Base-by-base conservation (phyloP, 2,888 invertebrate genomes). In the Eudasyphora cyanicolor region DNA sequence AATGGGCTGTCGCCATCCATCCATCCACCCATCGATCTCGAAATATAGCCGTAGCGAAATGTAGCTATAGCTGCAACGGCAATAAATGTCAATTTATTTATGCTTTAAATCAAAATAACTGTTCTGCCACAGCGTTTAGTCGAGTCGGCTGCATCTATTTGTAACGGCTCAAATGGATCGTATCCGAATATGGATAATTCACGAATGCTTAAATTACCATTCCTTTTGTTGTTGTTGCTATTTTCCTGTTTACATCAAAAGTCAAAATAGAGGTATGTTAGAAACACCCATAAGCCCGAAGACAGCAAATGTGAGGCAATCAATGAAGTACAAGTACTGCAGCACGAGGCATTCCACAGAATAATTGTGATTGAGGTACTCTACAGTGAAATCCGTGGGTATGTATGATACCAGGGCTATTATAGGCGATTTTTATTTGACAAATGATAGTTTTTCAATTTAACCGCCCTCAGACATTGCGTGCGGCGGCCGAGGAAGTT, bases 241-340 rank as follows among this genome's bases (percentile, higher is more conserved):
- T 62, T 27, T 62, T 62, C 19, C 27, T 62, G n/a, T 29, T 60
- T 12, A 24, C 27, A 62, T 32, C 21, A 54, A 21, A 54, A 54
- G 45, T 21, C 7, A 2, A n/a, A 54, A 17, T 19, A 32, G 29
- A 81, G 75, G 78, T 84, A 75, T 80, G 81, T 84, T 78, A 64
- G 67, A 75, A 76, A 84, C 84, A 78, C 84, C 81, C 77, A 83
- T 71, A 74, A 54, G 19, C 21, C 17, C 45, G n/a, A 14, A n/a
- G 38, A 12, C 67, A 64, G 10, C 12, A 32, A 62, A 35, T 24
- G 38, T 60, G 62, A 32, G 64, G 19, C 64, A 64, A 38, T 38
- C 12, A 4, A 38, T 10, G 62, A 49, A 69, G 21, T 70, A 81
- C 24, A 32, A 19, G 62, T 45, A 62, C 38, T 27, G 8, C 24